phyloP scores from a whole-genome alignment of 2,797 vertebrate species.

The Potorous gilbertii region DNA sequence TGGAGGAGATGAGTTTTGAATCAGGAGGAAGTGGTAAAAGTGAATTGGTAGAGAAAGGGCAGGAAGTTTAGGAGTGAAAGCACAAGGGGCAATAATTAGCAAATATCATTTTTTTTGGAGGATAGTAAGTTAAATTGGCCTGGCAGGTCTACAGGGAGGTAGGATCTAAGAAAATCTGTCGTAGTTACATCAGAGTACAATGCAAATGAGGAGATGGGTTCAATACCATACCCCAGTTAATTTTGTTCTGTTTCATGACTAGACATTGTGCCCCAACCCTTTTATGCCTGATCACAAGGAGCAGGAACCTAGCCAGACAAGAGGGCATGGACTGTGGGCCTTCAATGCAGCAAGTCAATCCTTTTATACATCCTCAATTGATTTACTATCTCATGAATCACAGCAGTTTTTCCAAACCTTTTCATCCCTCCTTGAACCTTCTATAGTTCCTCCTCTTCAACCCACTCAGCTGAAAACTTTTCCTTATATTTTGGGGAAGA shows the following conservation, averaged over 20 bases:
- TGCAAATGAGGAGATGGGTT: conserved; percentile 69
- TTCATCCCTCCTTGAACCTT: not conserved
- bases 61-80: conserved; percentile 40
- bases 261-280: not conserved
- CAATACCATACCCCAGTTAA: conserved; percentile 56
- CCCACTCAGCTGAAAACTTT: not conserved
- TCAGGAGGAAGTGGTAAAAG: conserved; percentile 30
- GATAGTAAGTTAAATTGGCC: conserved; percentile 59
- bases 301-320: not conserved
- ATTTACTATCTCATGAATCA: not conserved
- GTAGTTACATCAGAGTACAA: conserved; percentile 41
- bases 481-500: not conserved
- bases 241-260: conserved; percentile 36
- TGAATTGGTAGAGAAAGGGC: conserved; percentile 27
- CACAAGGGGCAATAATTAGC: conserved; percentile 57
- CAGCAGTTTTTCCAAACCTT: not conserved
- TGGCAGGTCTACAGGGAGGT: conserved; percentile 24
- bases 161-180: conserved; percentile 57
- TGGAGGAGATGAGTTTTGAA: conserved; percentile 42
- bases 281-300: conserved; percentile 30
- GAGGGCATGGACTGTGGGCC: not conserved
- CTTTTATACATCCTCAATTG: not conserved
- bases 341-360: not conserved
- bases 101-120: conserved; percentile 57
- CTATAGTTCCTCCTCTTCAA: not conserved